Percentiles rank a stretch among this genome's conserved stretches.
Evolutionary conservation across 2,888 invertebrate genomes (phyloP).

Genomic region (Stenoptilia bipunctidactyla): DNA sequence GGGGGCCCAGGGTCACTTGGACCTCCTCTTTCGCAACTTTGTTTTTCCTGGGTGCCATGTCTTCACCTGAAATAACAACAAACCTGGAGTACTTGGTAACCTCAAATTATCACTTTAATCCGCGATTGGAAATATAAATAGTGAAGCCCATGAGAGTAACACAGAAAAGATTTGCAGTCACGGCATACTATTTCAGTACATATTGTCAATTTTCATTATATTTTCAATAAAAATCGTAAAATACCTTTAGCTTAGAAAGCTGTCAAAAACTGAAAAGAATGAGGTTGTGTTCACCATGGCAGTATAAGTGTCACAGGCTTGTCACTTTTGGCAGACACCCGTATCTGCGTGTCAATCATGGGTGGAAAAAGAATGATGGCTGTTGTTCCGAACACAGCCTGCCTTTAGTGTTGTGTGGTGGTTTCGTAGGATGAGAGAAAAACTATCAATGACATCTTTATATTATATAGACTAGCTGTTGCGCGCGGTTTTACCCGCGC

Average conservation of each 20-base stretch:
- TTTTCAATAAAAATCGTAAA: slow-evolving; percentile 26
- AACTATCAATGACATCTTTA: no score
- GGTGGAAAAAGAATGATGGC: no score
- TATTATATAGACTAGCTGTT: no score
- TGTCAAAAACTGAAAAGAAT: slow-evolving; percentile 62
- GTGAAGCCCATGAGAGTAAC: neutral
- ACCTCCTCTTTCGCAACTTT: slow-evolving; percentile 97
- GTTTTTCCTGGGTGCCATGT: slow-evolving; percentile 97
- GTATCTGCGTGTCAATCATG: no score
- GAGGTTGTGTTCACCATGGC: no score
- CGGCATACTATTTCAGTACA: slow-evolving; percentile 26
- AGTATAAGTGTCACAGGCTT: no score
- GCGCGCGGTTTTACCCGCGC: no score
- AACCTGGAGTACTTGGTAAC: slow-evolving; percentile 50
- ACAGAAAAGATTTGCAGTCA: slow-evolving; percentile 9
- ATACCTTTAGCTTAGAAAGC: slow-evolving; percentile 64
- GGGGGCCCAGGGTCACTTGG: slow-evolving; percentile 94
- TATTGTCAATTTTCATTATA: slow-evolving; percentile 22
- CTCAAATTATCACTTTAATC: slow-evolving; percentile 52
- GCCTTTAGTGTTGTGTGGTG: no score
- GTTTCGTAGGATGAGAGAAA: no score
- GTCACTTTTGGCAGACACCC: no score
- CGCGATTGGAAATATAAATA: slow-evolving; percentile 9
- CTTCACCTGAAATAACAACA: slow-evolving; percentile 61
- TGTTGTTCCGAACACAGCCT: no score